phyloP scores from a whole-genome alignment of 2,797 vertebrate genomes.

The Ispidina lecontei region DNA sequence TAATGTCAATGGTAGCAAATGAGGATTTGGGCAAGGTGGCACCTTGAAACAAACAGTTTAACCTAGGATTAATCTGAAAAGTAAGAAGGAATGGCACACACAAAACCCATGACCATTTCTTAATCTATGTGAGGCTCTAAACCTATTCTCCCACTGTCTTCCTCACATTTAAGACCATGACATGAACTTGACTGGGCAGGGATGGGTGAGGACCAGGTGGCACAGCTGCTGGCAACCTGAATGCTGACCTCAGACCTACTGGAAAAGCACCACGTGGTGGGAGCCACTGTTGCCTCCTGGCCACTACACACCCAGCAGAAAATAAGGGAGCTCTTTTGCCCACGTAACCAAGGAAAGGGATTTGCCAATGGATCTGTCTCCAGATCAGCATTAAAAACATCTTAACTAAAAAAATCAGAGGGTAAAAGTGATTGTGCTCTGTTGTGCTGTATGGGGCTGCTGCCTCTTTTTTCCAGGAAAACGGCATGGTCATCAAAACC shows the following conservation, averaged over 20 bases:
- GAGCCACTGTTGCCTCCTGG: background rate
- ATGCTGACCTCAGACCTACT: background rate
- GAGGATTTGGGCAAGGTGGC: background rate
- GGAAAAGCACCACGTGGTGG: background rate
- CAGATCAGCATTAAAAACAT: background rate
- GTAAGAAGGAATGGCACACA: background rate
- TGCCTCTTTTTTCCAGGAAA: background rate
- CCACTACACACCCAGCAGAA: accelerated
- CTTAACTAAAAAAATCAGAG: background rate
- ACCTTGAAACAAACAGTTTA: background rate
- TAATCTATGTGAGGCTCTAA: background rate
- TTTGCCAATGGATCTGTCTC: background rate
- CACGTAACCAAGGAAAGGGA: accelerated
- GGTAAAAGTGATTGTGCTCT: background rate
- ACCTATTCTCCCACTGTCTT: background rate
- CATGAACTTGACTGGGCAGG: accelerated
- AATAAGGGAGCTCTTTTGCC: background rate
- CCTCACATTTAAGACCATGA: background rate
- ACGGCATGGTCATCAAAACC: background rate
- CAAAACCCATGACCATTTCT: background rate
- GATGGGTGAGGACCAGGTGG: background rate
- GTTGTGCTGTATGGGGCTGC: background rate
- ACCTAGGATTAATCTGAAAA: background rate
- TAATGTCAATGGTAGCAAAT: background rate
- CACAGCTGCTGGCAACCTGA: background rate